Evolutionary conservation across 2,888 invertebrate genomes (phyloP), one percentile per base, ranked within the genome.

Genomic region (Adela reaumurella): DNA sequence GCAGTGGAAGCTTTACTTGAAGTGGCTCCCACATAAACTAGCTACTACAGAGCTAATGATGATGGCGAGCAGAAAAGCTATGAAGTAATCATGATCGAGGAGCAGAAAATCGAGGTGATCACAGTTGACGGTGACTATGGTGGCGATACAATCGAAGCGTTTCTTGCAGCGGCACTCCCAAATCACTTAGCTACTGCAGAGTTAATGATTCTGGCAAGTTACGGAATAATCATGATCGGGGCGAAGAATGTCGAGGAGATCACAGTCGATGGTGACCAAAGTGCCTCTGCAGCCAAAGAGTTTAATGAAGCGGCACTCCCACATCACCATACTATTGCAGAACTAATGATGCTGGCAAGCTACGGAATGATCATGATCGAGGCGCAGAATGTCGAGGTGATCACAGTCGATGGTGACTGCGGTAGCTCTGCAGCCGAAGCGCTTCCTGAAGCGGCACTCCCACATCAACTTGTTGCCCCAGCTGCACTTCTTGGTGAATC

Each of bases 131-230:
- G 76, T 76, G 50, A 73, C 72, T 4, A 68, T 68, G 4, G 71
- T 61, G 51, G 74, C 74, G 2, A 66, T 63, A 54, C 76, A 77
- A 0, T 66, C 65, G 11, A 55, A 62, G 62, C 71, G 74, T 54
- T 70, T 64, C 1, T 66, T 64, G 1, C 64, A 64, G 45, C 76
- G 76, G 58, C 74, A 35, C 35, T 35, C 35, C 35, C 35, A 35
- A 3, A 35, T 35, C n/a, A 35, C 35, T 14, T 35, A 3, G 35
- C 14, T 35, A 3, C 14, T 14, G 35, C 8, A 14, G 35, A n/a
- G n/a, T 14, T 35, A 35, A 14, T 35, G 35, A 35, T 14, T 8
- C 3, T 35, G 35, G 14, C 35, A 35, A 14, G 35, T 14, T 3
- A 3, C 8, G 50, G 28, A 51, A 47, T 59, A 56, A 20, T 53